Evolutionary conservation across 1,140 invertebrate genomes (phyloP), one percentile per base, ranked within the genome.

Genomic region (Rhyzopertha dominica): DNA sequence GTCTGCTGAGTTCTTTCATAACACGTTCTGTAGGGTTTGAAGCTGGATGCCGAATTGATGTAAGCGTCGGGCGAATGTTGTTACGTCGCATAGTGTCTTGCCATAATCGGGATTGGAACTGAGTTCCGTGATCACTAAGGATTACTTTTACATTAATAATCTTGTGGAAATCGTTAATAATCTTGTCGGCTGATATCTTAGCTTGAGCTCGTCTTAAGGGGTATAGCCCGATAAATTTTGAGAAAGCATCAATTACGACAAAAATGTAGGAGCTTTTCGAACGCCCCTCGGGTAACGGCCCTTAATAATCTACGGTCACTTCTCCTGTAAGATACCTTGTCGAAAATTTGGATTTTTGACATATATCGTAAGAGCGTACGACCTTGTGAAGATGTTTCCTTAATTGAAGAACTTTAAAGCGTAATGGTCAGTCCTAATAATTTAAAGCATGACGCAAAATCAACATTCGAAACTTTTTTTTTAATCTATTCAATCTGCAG

Each of bases 191-290:
- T 0, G 40, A 47, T 0, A 55, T 30, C 14, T 46, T 41, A 0
- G 63, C 49, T 3, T 43, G 54, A 3, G 63, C 59, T 20, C 44
- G 54, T 17, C 44, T 53, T 13, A 68, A 7, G 3, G 57, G 51
- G 39, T 59, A 68, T 3, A 66, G 29, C 28, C 54, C 53, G 0
- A 65, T 56, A 43, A 53, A 62, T 40, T 67, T 66, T n/a, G 43
- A 49, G 26, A 66, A 68, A 1, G 37, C 32, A 37, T 66, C 62
- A 3, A 63, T 58, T 10, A 60, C 53, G 0, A 63, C 58, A 13
- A 66, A 43, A 10, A 68, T 55, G 29, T 62, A 62, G 2, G 17
- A 36, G 7, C 38, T 14, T 2, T 58, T 49, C 12, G 40, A 52
- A 8, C 34, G 46, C 0, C 52, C 43, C 12, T 31, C 30, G 5